phyloP scores from a whole-genome alignment of 1,140 invertebrate genomes.

The Drosophila malerkotliana region DNA sequence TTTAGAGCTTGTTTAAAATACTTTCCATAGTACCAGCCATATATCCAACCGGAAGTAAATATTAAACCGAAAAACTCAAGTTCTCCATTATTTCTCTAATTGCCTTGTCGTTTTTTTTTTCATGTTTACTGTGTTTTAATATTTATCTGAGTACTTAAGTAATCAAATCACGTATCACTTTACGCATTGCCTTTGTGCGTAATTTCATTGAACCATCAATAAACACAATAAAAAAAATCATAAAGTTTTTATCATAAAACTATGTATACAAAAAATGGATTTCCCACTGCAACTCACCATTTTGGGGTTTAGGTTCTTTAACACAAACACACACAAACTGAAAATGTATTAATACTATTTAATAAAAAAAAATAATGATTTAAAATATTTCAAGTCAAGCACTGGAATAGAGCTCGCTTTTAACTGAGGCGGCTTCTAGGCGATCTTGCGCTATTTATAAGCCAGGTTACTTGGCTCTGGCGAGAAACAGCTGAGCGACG shows the following conservation, averaged over 20 bases:
- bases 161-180: constrained; percentile 41
- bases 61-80: constrained; percentile 13
- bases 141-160: constrained; percentile 1
- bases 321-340: constrained; percentile 25
- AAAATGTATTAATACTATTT: constrained; percentile 1
- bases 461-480: constrained; percentile 33
- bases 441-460: constrained; percentile 69
- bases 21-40: too few relatives aligned
- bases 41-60: constrained; percentile 28
- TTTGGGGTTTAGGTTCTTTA: constrained; percentile 36
- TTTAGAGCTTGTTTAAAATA: too few relatives aligned
- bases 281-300: constrained; percentile 62
- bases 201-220: constrained; percentile 22
- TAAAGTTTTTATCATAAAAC: constrained; percentile 1
- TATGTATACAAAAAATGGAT: constrained; percentile 19
- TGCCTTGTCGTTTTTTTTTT: constrained; percentile 2
- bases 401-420: constrained; percentile 52
- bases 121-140: constrained; percentile 16
- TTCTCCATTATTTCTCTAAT: constrained; percentile 22
- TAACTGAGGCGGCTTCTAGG: constrained; percentile 72
- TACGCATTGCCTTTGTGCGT: constrained; percentile 37
- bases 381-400: constrained; percentile 27
- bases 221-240: constrained; percentile 10
- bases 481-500: constrained; percentile 50
- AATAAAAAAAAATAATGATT: constrained; percentile 5